Base-by-base conservation (phyloP, 2,888 invertebrate genomes). In the Calephelis perditalis region DNA sequence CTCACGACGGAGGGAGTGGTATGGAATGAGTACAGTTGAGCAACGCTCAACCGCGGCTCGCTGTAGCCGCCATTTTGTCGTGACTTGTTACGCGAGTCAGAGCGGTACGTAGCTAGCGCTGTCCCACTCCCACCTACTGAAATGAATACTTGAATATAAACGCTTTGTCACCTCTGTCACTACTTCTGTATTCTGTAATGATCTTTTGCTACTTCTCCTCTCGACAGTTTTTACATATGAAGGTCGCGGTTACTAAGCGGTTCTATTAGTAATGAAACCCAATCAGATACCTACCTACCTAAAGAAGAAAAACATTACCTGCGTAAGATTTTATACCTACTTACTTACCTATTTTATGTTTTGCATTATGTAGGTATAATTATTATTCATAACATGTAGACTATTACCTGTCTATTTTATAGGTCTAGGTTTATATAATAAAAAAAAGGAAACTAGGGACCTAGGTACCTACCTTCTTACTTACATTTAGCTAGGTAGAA, bases 31-130 rank as follows among this genome's bases (percentile, higher is more conserved):
- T 69, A 63, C 66, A 65, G 62, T 63, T 65, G 68, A 65, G 65
- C 68, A 68, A 70, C 68, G 68, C 65, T 66, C 67, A 61, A 58
- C 63, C 65, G 65, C 67, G 69, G 67, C 68, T 64, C 69, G 67
- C 65, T 68, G 61, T 63, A 67, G 68, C 72, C 77, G 87, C 87
- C 88, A 86, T 87, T 74, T 87, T 88, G 86, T 85, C 68, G 70
- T 73, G 58, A 65, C 60, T 63, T 62, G 67, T 60, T 70, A 70
- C 79, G 73, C 71, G 78, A 84, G 78, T 74, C 71, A 67, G 78
- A 86, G 73, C 62, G 78, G 74, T 78, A 80, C 57, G 65, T 66
- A 56, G 37, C 63, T 69, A 71, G 64, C 61, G 65, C n/a, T 55
- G 54, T 57, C 52, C 61, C 47, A 54, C 63, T 64, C 62, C 44